Evolutionary conservation across 2,888 invertebrate species (phyloP), one percentile per base, ranked within the genome.

Genomic region (Amblyjoppa proteus): DNA sequence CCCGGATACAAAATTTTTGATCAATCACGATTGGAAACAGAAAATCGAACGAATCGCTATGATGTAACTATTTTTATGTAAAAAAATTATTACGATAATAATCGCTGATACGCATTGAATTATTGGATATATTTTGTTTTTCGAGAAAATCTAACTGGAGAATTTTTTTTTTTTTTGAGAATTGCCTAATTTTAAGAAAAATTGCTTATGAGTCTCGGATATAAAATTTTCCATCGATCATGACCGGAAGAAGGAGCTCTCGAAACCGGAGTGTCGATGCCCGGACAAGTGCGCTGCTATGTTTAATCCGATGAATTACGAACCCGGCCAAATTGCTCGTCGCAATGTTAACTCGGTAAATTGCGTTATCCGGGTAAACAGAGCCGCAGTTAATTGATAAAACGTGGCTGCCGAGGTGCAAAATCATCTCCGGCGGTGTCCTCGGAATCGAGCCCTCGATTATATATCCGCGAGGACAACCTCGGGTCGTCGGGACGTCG

Each of bases 401-500:
- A 53, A 71, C 51, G 53, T 69, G 61, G 69, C 56, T 51, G 73
- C 75, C 51, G 70, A 61, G 49, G 69, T 68, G 68, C n/a, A 61
- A 31, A 28, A 61, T 61, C 61, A 25, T 9, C 49, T 58, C 68
- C 68, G 74, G 70, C 70, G 70, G 49, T 49, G 68, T 3, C 58
- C 56, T 64, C 28, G 28, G 9, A 56, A 61, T 41, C 56, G 45
- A 83, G 64, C 49, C 49, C 74, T 66, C 84, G 66, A 84, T 80
- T 64, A 84, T 66, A 84, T 66, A 81, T 81, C 58, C 66, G 58
- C 68, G 68, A 81, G 81, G 66, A 80, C 75, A 81, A 71, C 49
- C 49, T 53, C 69, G 61, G 11, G 34, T 16, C 81, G 84, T 81
- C 84, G 73, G 71, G 68, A 58, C 77, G 84, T 77, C 84, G 81